Base-by-base conservation (phyloP, 2,888 invertebrate species). In the Polydrusus pterygomalis region DNA sequence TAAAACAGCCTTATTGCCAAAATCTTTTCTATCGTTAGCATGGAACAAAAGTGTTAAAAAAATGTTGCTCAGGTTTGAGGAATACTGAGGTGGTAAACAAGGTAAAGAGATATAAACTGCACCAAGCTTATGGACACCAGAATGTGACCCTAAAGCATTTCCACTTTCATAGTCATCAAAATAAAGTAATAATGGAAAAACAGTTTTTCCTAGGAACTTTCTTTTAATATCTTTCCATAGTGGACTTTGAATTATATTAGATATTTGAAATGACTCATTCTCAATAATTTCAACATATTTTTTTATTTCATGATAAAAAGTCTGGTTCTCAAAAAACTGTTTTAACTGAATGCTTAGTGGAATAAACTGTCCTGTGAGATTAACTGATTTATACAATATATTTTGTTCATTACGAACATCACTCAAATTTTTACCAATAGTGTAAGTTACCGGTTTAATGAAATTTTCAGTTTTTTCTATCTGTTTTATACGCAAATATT, bases 391-490 rank as follows among this genome's bases (percentile, higher is more conserved):
- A 15, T 60, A 60, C n/a, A 60, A 38, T 38, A 60, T 15, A 18
- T 9, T 43, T 18, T 60, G 38, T 2, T 38, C 2, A 11, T 38
- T 38, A 11, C 60, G 60, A 60, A 60, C 60, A 60, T 60, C 60
- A 38, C 38, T 40, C 11, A 60, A 38, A 18, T 17, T 60, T 60
- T 60, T 38, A 17, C 38, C 60, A 13, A 60, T 60, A 15, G 0
- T 38, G 13, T 40, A 60, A 1, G 60, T 40, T 60, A 40, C 8
- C 0, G 60, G 38, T 60, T 18, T 7, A 17, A 60, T 60, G 18
- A 60, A 60, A 18, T n/a, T 60, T 20, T 60, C 60, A 3, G 60
- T 40, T 43, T 60, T 9, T 60, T 60, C 10, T 17, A 60, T 60
- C 7, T 13, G 15, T 15, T 60, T 60, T 18, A 60, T 3, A 1